These are phyloP conservation scores for Nerophis ophidion DNA, from an alignment of 2,113 vertebrate genomes.

Conservation along the genomic window DNA sequence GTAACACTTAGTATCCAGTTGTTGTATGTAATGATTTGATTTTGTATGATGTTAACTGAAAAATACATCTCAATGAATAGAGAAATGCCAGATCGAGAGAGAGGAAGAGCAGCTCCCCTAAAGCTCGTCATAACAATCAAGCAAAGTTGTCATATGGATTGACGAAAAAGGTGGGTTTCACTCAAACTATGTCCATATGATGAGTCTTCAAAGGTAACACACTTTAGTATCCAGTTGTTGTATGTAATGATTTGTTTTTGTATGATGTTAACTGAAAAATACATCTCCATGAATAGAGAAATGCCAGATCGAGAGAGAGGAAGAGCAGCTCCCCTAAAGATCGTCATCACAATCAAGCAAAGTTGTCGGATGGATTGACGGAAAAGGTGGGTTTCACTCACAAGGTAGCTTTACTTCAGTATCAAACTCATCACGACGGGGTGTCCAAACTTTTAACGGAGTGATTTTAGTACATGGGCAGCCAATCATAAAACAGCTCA, in stretches of 20 bases:
- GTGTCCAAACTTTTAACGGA: too few relatives aligned
- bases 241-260: not conserved
- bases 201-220: constrained; percentile 14
- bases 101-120: constrained; percentile 15
- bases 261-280: not conserved
- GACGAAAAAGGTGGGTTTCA: constrained; percentile 33
- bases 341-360: constrained; percentile 1
- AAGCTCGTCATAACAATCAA: constrained; percentile 6
- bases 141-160: constrained; percentile 16
- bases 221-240: not conserved
- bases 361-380: constrained; percentile 12
- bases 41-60: not conserved
- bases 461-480: too few relatives aligned
- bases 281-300: constrained; percentile 27
- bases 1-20: constrained; percentile 4
- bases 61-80: constrained; percentile 23
- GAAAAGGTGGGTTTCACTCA: constrained; percentile 30
- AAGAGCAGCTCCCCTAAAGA: constrained; percentile 16
- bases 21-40: not conserved
- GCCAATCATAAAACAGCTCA: too few relatives aligned
- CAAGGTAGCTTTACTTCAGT: not conserved
- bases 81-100: constrained; percentile 17
- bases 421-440: not conserved
- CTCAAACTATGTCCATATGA: constrained; percentile 8
- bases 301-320: constrained; percentile 18